A percentile compares a stretch with the other conserved stretches of the same genome.
Conservation (phyloP, 2,888 invertebrate genomes). For the Cephus nigrinus region DNA sequence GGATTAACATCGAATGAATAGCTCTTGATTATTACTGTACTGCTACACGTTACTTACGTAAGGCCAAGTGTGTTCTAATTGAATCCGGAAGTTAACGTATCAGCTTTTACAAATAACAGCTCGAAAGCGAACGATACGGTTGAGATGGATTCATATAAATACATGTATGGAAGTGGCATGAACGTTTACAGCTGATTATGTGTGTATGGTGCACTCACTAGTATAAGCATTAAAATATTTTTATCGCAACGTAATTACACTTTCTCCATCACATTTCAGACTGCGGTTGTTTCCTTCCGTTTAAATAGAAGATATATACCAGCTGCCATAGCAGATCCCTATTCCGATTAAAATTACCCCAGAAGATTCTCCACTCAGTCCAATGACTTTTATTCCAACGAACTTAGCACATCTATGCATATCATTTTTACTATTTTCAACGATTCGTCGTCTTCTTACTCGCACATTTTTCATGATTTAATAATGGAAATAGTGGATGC, state of each 20-base stretch:
- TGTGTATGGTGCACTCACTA: slow-evolving; percentile 4
- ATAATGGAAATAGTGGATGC: neutral
- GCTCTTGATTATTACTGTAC: neutral
- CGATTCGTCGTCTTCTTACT: neutral
- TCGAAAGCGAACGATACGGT: slow-evolving; percentile 56
- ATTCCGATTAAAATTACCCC: neutral
- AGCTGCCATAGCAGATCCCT: neutral
- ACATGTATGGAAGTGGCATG: neutral
- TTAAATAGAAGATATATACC: neutral
- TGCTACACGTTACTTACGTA: slow-evolving; percentile 30
- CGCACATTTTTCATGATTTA: neutral
- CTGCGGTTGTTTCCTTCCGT: neutral
- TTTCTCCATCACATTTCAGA: slow-evolving; percentile 47
- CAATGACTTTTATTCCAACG: neutral
- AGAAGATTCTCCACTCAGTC: neutral
- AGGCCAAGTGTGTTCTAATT: slow-evolving; percentile 21
- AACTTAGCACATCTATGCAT: neutral
- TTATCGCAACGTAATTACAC: slow-evolving; percentile 56
- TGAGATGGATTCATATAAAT: slow-evolving; percentile 44
- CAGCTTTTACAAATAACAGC: slow-evolving; percentile 48
- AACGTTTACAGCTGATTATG: neutral
- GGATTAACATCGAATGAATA: neutral
- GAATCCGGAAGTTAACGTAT: slow-evolving; percentile 48
- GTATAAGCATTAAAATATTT: slow-evolving; percentile 51
- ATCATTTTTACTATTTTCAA: neutral